Conservation (phyloP, 2,888 invertebrate genomes). For the Stenichneumon culpator region DNA sequence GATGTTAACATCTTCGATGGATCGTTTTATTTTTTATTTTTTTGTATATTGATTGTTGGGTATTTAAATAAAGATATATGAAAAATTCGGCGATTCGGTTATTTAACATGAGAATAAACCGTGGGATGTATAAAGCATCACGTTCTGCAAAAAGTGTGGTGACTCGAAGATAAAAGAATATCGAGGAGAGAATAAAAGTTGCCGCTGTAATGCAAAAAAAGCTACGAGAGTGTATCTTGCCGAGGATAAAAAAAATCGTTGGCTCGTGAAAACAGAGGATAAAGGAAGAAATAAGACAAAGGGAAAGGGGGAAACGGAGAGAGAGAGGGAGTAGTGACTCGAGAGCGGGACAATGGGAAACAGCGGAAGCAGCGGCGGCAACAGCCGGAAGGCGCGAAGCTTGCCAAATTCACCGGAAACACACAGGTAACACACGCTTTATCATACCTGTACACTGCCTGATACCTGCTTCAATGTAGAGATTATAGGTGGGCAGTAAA, state of each 20-base stretch:
- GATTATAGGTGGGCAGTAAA: background rate
- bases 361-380: slow-evolving; percentile 84
- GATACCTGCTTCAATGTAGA: background rate
- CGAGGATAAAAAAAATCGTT: slow-evolving; percentile 48
- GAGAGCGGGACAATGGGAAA: slow-evolving; percentile 78
- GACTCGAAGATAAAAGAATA: slow-evolving; percentile 13
- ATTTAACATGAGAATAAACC: background rate
- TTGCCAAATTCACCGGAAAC: slow-evolving; percentile 93
- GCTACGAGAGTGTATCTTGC: slow-evolving; percentile 45
- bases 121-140: slow-evolving; percentile 3
- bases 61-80: background rate
- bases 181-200: slow-evolving; percentile 19
- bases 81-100: background rate
- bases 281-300: slow-evolving; percentile 25
- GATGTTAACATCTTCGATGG: background rate
- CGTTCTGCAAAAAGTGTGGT: background rate
- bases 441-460: too few species aligned
- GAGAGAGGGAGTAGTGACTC: slow-evolving; percentile 52
- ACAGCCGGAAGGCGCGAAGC: slow-evolving; percentile 89
- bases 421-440: slow-evolving; percentile 87
- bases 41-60: background rate
- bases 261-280: slow-evolving; percentile 50
- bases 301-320: slow-evolving; percentile 10
- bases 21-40: background rate
- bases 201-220: background rate